A percentile compares a stretch with the other conserved stretches of the same genome.
phyloP scores from a whole-genome alignment of 2,797 vertebrate genomes.

The Triplophysa bombifrons region DNA sequence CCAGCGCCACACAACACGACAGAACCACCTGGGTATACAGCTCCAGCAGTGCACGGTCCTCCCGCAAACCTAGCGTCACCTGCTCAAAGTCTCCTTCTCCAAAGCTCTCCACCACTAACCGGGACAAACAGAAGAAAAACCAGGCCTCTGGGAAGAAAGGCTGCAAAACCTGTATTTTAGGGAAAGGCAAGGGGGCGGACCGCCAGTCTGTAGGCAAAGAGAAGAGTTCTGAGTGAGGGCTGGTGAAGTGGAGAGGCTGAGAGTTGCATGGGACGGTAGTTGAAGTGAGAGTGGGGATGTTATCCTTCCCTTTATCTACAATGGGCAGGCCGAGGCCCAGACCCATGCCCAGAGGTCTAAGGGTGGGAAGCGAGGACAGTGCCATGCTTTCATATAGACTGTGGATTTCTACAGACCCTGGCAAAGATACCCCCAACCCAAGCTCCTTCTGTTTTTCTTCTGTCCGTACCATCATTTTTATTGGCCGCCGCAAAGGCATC shows the following conservation, averaged over 20 bases:
- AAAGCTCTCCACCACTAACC: constrained; percentile 80
- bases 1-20: constrained; percentile 88
- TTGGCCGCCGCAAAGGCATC: constrained; percentile 76
- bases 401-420: constrained; percentile 88
- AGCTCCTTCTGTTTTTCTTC: constrained; percentile 66
- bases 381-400: constrained; percentile 76
- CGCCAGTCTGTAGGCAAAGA: constrained; percentile 88
- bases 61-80: constrained; percentile 83
- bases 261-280: constrained; percentile 62
- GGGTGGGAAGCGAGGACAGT: constrained; percentile 78
- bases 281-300: constrained; percentile 63
- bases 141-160: constrained; percentile 91
- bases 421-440: constrained; percentile 80
- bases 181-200: constrained; percentile 77
- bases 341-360: constrained; percentile 81
- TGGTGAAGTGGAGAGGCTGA: constrained; percentile 82
- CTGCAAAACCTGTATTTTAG: constrained; percentile 82
- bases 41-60: constrained; percentile 85
- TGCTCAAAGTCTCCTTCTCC: constrained; percentile 79
- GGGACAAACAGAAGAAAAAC: constrained; percentile 86
- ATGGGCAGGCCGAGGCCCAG: constrained; percentile 86
- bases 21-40: constrained; percentile 84
- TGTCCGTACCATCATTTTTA: constrained; percentile 74
- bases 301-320: constrained; percentile 79
- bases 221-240: constrained; percentile 83